These are phyloP conservation scores for Drosophila virilis DNA, from an alignment of 1,140 invertebrate genomes.

Conservation along the genomic window DNA sequence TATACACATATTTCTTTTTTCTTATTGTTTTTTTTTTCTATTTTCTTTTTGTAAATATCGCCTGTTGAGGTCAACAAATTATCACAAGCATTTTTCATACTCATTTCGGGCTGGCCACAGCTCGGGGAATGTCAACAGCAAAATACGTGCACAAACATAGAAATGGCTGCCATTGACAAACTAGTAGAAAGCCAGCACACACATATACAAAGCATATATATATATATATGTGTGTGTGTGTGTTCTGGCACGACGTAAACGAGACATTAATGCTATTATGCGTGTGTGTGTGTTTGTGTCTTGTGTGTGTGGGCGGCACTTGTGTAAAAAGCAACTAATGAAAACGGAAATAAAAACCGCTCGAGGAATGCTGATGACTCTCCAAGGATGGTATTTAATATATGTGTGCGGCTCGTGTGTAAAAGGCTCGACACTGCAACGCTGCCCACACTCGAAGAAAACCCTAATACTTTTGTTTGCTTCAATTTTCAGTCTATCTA, in stretches of 20 bases:
- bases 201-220: slow-evolving; percentile 7
- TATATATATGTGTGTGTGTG: background rate
- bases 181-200: slow-evolving; percentile 38
- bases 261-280: slow-evolving; percentile 82
- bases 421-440: slow-evolving; percentile 66
- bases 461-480: background rate
- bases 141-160: slow-evolving; percentile 82
- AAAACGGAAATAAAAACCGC: slow-evolving; percentile 82
- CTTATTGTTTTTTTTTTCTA: background rate
- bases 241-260: slow-evolving; percentile 65
- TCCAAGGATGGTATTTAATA: slow-evolving; percentile 83
- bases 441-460: slow-evolving; percentile 5
- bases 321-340: slow-evolving; percentile 83
- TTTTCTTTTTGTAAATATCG: slow-evolving; percentile 32
- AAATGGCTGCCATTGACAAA: slow-evolving; percentile 81
- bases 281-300: slow-evolving; percentile 30
- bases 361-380: slow-evolving; percentile 83
- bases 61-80: slow-evolving; percentile 81
- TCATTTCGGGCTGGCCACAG: slow-evolving; percentile 56
- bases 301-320: slow-evolving; percentile 64
- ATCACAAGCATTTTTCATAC: slow-evolving; percentile 69
- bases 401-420: slow-evolving; percentile 60
- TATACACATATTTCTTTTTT: slow-evolving; percentile 1
- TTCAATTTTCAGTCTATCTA: no score
- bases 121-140: slow-evolving; percentile 75